These are phyloP conservation scores for Bombus consobrinus DNA, from an alignment of 1,140 invertebrate species.

Conservation along the genomic window DNA sequence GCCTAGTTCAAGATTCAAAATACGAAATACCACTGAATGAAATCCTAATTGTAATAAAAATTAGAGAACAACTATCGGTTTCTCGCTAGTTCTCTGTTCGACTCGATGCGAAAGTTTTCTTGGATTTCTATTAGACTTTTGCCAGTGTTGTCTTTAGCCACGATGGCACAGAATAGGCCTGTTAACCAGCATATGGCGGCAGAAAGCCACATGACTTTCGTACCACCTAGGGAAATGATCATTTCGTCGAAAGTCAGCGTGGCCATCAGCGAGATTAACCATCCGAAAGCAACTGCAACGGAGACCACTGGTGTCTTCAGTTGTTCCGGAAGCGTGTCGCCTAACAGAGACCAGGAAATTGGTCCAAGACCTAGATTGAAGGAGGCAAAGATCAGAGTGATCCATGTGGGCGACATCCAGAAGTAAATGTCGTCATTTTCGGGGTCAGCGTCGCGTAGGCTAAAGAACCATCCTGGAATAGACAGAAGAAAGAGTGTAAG, in stretches of 20 bases:
- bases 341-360: constrained; percentile 85
- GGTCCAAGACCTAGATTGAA: constrained; percentile 84
- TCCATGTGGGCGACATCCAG: constrained; percentile 84
- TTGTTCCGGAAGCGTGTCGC: constrained; percentile 84
- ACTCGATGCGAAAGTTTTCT: constrained; percentile 57
- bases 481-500: not conserved
- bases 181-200: constrained; percentile 87
- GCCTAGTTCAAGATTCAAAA: not conserved
- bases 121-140: constrained; percentile 83
- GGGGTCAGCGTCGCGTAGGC: constrained; percentile 64
- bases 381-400: constrained; percentile 83
- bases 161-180: constrained; percentile 85
- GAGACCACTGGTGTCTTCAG: constrained; percentile 82
- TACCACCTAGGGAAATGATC: constrained; percentile 82
- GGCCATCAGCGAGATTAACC: constrained; percentile 84
- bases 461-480: constrained; percentile 71
- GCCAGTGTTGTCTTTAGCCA: constrained; percentile 88
- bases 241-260: constrained; percentile 83
- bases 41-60: not conserved
- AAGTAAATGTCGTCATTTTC: constrained; percentile 72
- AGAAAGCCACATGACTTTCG: constrained; percentile 90
- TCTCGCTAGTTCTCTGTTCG: not conserved
- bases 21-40: not conserved
- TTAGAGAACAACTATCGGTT: not conserved
- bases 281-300: constrained; percentile 83